A percentile compares a stretch with the other conserved stretches of the same genome.
Conservation (phyloP, 1,140 invertebrate species). For the Ephestia elutella region DNA sequence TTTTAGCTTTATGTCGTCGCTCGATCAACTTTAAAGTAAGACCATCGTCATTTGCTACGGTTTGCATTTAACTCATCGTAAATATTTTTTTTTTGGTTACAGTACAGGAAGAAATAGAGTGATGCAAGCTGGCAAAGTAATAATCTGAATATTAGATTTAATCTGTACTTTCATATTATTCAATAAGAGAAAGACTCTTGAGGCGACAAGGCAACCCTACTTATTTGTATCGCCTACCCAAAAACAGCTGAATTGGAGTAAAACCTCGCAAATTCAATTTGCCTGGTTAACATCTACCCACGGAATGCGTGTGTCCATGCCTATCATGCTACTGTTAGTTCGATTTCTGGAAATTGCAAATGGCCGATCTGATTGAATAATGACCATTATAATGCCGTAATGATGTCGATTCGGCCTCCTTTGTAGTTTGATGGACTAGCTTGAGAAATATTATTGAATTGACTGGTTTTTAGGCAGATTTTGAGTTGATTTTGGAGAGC, state of each 20-base stretch:
- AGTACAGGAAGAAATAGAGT: no score
- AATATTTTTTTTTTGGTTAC: no score
- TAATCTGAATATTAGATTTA: background rate
- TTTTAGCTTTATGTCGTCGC: no score
- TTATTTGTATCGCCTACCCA: background rate
- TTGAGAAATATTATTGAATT: no score
- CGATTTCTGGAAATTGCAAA: conserved; percentile 1
- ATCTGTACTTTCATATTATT: background rate
- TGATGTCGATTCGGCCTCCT: background rate
- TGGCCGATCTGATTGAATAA: background rate
- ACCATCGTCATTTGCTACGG: no score
- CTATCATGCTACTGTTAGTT: conserved; percentile 1
- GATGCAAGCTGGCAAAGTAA: no score
- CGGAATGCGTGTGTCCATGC: background rate
- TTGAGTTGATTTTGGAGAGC: no score
- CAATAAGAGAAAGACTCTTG: background rate
- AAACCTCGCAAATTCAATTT: background rate
- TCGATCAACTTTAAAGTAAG: no score
- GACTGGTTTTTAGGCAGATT: no score
- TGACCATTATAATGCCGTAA: conserved; percentile 1
- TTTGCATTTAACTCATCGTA: no score
- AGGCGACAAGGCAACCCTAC: background rate
- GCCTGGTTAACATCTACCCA: background rate
- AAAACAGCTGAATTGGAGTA: background rate
- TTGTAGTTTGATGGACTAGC: background rate